These are phyloP conservation scores for Aurelia sp. DNA, from an alignment of 30 jellyfish, hydroid and myxozoan genomes.

Conservation along the genomic window DNA sequence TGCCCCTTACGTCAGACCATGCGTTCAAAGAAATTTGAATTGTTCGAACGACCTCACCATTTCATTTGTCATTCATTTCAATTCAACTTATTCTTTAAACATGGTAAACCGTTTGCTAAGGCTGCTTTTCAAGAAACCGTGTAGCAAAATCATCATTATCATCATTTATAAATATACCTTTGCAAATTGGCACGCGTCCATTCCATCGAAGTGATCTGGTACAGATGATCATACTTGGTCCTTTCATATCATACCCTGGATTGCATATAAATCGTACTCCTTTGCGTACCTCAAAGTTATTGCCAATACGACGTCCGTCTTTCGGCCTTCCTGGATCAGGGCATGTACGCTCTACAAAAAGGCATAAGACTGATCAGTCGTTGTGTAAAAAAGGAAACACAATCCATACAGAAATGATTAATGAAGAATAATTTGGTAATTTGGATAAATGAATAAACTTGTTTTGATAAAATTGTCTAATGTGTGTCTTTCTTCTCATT, in stretches of 20 bases:
- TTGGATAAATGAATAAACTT: no score
- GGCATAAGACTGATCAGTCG: background rate
- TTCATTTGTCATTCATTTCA: no score
- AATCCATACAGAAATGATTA: background rate
- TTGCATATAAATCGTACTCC: constrained; percentile 21
- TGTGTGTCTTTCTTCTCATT: no score
- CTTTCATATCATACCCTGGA: constrained; percentile 28
- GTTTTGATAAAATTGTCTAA: no score
- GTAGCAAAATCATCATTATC: no score
- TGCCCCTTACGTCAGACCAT: no score
- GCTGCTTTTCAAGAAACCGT: no score
- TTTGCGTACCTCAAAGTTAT: constrained; percentile 2
- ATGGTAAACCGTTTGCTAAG: no score
- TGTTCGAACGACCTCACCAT: no score
- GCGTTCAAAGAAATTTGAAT: no score
- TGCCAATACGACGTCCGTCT: constrained; percentile 36
- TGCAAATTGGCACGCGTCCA: constrained; percentile 19
- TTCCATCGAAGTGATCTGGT: constrained; percentile 26
- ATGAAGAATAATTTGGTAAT: no score
- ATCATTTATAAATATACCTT: background rate
- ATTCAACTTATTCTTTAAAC: no score
- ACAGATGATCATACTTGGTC: background rate
- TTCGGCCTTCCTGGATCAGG: constrained; percentile 13
- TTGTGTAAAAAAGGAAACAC: background rate
- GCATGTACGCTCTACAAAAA: constrained; percentile 15